Conservation (phyloP, 2,888 invertebrate species). For the Caradrina kadenii region DNA sequence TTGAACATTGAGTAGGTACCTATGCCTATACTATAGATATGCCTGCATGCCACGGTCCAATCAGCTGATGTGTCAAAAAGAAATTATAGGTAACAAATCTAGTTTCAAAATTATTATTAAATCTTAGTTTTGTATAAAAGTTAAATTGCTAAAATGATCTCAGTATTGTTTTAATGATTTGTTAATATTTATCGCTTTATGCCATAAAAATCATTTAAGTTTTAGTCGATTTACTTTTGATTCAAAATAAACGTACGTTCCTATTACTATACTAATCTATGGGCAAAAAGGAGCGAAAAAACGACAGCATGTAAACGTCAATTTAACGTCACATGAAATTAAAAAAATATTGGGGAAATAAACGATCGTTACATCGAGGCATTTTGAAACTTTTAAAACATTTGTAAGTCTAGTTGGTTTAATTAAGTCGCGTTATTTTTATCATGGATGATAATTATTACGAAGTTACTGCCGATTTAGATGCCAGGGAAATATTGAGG, state of each 20-base stretch:
- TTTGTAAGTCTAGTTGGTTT: slow-evolving; percentile 20
- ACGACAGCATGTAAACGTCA: not conserved
- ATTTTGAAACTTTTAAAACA: slow-evolving; percentile 34
- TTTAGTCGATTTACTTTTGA: slow-evolving; percentile 32
- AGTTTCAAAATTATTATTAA: not conserved
- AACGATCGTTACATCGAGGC: slow-evolving; percentile 11
- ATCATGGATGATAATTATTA: slow-evolving; percentile 77
- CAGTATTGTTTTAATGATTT: not conserved
- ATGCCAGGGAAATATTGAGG: slow-evolving; percentile 93
- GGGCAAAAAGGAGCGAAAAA: not conserved
- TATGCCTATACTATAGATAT: not conserved
- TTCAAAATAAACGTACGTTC: fast-evolving
- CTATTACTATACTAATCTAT: not conserved
- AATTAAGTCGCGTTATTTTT: not conserved
- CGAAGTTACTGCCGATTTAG: slow-evolving; percentile 87
- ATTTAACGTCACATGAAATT: not conserved
- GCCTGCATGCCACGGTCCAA: slow-evolving; percentile 2
- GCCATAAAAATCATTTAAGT: not conserved
- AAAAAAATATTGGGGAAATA: not conserved
- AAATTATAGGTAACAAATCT: not conserved
- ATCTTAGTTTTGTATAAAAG: not conserved
- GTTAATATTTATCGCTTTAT: not conserved
- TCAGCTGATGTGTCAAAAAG: slow-evolving; percentile 46
- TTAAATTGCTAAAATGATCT: not conserved
- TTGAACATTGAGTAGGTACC: not conserved